Base-by-base conservation (phyloP, 2,113 vertebrate species). In the Zingel zingel region DNA sequence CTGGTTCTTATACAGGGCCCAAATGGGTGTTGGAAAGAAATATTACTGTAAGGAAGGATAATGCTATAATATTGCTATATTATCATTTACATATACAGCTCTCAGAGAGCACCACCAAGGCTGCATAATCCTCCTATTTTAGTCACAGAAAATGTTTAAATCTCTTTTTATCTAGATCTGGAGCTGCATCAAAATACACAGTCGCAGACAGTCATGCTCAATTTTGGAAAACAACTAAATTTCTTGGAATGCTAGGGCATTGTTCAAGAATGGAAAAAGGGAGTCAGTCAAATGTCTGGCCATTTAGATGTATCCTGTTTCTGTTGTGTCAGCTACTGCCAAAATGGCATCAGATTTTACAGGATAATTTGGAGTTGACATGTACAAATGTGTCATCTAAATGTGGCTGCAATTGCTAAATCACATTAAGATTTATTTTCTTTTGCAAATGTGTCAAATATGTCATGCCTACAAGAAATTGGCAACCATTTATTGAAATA, bases 1-100 rank as follows among this genome's bases (percentile, higher is more conserved):
- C 68, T 43, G 72, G 30, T 81, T 77, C 53, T 69, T 27, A n/a
- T 27, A 13, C 16, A 47, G 15, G 27, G 61, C 45, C 6, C 18
- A 69, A 68, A 11, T 13, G 18, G 4, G 6, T 50, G 39, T 69
- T 30, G 70, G 51, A 43, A n/a, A 16, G 19, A 36, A 36, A 36
- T 23, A 7, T 43, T 2, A 16, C 5, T 33, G 19, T 3, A n/a
- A 68, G 3, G 18, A 25, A 9, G 33, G 14, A 61, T 19, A 6
- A 19, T 14, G 45, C 14, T 61, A 11, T 19, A 62, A 13, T 30
- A 23, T 12, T 11, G 39, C 39, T 43, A 43, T 43, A 43, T 43
- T 39, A 39, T 39, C 11, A 43, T 43, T 43, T 8, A 43, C 11
- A 11, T 43, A 43, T 11, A 43, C 2, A 43, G 39, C 9, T 2